Conservation (phyloP, 2,888 invertebrate species). For the Aphrophora alni region DNA sequence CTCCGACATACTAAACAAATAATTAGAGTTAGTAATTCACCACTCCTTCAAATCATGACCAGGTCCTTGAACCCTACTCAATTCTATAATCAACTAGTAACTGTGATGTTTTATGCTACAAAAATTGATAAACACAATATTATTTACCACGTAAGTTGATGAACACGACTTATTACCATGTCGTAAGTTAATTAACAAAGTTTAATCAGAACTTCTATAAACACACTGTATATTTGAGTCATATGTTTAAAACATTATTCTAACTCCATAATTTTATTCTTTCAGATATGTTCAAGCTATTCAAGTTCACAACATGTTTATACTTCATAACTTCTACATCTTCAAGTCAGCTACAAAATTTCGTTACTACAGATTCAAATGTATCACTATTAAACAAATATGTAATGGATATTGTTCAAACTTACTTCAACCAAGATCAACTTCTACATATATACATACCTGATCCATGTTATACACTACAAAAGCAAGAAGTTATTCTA, state of each 20-base stretch:
- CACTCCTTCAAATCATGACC: too few species aligned
- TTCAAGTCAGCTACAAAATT: neutral
- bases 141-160: too few species aligned
- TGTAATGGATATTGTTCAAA: neutral
- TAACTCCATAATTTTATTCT: neutral
- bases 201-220: too few species aligned
- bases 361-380: neutral
- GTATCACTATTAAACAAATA: neutral
- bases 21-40: too few species aligned
- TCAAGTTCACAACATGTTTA: neutral
- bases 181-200: too few species aligned
- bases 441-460: neutral
- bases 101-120: too few species aligned
- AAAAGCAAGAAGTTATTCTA: neutral
- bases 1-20: too few species aligned
- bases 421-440: neutral
- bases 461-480: neutral
- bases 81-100: too few species aligned
- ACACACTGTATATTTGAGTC: too few species aligned
- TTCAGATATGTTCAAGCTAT: neutral
- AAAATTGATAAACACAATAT: too few species aligned
- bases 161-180: too few species aligned
- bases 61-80: too few species aligned
- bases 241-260: neutral
- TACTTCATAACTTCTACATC: neutral